A percentile compares a stretch with the other conserved stretches of the same genome.
Evolutionary conservation across 2,888 invertebrate genomes (phyloP).

Genomic region (Physocephala rufipes): DNA sequence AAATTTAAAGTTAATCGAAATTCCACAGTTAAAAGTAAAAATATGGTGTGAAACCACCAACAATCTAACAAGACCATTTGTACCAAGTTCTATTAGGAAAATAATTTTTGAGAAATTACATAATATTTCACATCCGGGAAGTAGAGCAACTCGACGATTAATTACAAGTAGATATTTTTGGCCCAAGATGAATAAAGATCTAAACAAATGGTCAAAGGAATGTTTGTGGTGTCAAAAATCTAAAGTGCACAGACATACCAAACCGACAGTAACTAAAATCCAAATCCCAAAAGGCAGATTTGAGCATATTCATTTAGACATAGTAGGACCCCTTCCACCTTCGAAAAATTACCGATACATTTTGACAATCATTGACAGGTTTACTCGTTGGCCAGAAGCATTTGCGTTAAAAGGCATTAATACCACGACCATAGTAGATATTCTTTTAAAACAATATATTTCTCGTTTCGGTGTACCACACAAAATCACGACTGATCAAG

Average conservation of each 20-base stretch:
- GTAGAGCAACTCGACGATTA: background rate
- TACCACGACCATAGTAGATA: background rate
- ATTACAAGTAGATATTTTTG: slow-evolving; percentile 27
- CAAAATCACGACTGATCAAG: slow-evolving; percentile 40
- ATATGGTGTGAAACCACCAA: slow-evolving; percentile 34
- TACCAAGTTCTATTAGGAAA: slow-evolving; percentile 29
- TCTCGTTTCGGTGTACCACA: slow-evolving; percentile 38
- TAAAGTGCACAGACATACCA: slow-evolving; percentile 40
- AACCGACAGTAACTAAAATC: slow-evolving; percentile 28
- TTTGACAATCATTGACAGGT: slow-evolving; percentile 35
- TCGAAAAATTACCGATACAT: slow-evolving; percentile 32
- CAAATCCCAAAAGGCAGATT: too few species aligned
- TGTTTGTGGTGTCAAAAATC: slow-evolving; percentile 37
- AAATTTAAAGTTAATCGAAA: background rate
- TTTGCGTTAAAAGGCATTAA: slow-evolving; percentile 20
- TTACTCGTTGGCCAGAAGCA: slow-evolving; percentile 29
- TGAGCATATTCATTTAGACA: slow-evolving; percentile 41
- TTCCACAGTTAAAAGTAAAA: slow-evolving; percentile 3
- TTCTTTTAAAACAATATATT: too few species aligned
- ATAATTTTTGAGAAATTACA: slow-evolving; percentile 31
- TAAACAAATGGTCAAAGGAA: slow-evolving; percentile 25
- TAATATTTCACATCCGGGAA: slow-evolving; percentile 30
- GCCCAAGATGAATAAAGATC: slow-evolving; percentile 28
- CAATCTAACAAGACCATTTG: slow-evolving; percentile 29
- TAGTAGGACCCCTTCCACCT: slow-evolving; percentile 34